phyloP scores from a whole-genome alignment of 2,888 invertebrate genomes.

The Syrista parreyssii region DNA sequence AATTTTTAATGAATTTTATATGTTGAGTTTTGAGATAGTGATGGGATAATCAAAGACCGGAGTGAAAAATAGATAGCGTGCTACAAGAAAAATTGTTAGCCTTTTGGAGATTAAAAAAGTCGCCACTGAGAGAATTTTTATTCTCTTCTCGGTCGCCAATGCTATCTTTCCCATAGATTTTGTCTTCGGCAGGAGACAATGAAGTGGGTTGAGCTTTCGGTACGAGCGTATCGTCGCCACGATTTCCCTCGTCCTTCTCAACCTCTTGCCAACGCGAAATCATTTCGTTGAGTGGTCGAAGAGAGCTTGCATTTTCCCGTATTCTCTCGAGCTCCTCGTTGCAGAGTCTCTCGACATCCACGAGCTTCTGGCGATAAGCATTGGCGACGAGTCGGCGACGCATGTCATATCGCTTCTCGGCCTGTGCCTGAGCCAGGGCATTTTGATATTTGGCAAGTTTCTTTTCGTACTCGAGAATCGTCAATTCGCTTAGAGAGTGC shows the following conservation, averaged over 20 bases:
- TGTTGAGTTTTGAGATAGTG: no score
- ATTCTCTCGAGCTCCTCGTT: constrained; percentile 63
- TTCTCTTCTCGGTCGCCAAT: no score
- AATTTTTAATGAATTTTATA: no score
- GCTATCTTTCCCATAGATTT: no score
- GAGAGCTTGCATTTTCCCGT: constrained; percentile 56
- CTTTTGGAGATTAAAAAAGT: no score
- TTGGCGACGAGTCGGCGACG: constrained; percentile 58
- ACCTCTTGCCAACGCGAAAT: constrained; percentile 58
- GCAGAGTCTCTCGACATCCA: constrained; percentile 65
- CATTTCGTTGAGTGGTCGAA: constrained; percentile 62
- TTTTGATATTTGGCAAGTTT: constrained; percentile 56
- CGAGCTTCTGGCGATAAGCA: constrained; percentile 60
- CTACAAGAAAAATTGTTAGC: no score
- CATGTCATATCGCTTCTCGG: constrained; percentile 54
- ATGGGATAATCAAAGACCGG: no score
- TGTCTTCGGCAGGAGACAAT: no score
- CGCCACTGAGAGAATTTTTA: no score
- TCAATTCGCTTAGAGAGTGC: constrained; percentile 40
- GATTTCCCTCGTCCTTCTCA: constrained; percentile 33
- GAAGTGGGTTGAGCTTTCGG: no score
- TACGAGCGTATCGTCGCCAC: constrained; percentile 27
- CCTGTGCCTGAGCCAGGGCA: constrained; percentile 48
- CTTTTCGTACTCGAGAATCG: constrained; percentile 53
- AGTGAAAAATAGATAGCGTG: no score